Evolutionary conservation across 2,888 invertebrate species (phyloP).

Genomic region (Phaonia tiefii): DNA sequence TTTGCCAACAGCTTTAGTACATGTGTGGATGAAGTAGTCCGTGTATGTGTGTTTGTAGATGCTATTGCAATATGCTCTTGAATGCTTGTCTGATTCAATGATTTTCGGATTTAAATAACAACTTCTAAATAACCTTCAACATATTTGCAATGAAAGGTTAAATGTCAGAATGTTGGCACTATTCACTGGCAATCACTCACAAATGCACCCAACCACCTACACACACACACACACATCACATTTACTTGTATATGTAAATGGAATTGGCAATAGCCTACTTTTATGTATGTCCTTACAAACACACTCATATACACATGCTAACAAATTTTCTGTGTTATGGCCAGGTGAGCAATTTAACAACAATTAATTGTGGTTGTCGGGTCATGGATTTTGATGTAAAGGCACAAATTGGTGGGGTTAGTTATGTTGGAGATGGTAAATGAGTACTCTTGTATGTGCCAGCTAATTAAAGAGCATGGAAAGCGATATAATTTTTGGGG

Average conservation of each 20-base stretch:
- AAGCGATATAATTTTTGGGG: slow-evolving; percentile 8
- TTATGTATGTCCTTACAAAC: no score
- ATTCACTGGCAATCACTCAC: slow-evolving; percentile 21
- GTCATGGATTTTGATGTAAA: slow-evolving; percentile 25
- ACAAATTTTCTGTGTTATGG: not conserved
- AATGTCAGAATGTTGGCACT: not conserved
- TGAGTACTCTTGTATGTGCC: slow-evolving; percentile 10
- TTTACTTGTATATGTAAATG: not conserved
- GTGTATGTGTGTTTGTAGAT: slow-evolving; percentile 20
- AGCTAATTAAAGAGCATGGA: slow-evolving; percentile 19
- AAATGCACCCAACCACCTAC: not conserved
- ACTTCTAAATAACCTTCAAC: slow-evolving; percentile 50
- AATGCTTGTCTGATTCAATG: slow-evolving; percentile 38
- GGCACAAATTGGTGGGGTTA: slow-evolving; percentile 4
- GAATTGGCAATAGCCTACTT: not conserved
- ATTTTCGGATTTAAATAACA: slow-evolving; percentile 37
- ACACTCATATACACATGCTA: no score
- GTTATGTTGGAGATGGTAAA: not conserved
- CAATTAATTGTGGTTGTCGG: slow-evolving; percentile 25
- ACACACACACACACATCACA: no score
- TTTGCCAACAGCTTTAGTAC: no score
- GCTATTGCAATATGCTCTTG: not conserved
- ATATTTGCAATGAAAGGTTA: slow-evolving; percentile 27
- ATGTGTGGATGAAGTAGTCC: slow-evolving; percentile 4
- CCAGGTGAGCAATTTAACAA: slow-evolving; percentile 23